phyloP scores from a whole-genome alignment of 2,113 vertebrate species.

The Ptyas mucosa region DNA sequence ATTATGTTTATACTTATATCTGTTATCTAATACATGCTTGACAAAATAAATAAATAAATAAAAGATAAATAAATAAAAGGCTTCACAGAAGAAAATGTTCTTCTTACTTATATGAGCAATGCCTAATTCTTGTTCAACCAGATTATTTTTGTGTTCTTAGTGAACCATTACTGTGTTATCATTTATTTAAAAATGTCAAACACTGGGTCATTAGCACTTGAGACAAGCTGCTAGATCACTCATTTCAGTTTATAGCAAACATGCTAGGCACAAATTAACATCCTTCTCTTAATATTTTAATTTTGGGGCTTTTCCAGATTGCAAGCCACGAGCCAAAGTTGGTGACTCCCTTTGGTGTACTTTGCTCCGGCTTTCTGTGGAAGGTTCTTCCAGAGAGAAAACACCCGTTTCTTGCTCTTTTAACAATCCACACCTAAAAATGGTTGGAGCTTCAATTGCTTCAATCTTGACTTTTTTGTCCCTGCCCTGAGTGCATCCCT shows the following conservation, averaged over 20 bases:
- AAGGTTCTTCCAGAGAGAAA: not conserved
- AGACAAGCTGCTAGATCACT: not conserved
- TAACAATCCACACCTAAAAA: not conserved
- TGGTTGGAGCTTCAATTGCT: not conserved
- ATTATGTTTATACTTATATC: too few relatives aligned
- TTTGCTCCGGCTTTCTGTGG: not conserved
- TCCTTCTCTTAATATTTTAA: conserved; percentile 13
- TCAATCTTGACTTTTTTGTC: not conserved
- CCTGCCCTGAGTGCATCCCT: not conserved
- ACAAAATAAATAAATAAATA: too few relatives aligned
- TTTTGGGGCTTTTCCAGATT: not conserved
- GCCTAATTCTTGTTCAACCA: not conserved
- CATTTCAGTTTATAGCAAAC: conserved; percentile 12
- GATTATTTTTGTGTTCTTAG: not conserved
- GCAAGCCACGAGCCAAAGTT: not conserved
- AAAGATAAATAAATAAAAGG: not conserved
- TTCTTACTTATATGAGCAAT: not conserved
- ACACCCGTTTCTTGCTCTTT: not conserved
- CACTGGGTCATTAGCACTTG: not conserved
- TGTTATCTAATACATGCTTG: too few relatives aligned
- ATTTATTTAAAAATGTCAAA: not conserved
- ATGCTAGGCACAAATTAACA: conserved; percentile 4
- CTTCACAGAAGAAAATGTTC: not conserved
- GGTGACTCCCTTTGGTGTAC: not conserved
- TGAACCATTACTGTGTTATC: not conserved